Evolutionary conservation across 2,797 vertebrate species (phyloP).

Genomic region (Gallirallus australis): DNA sequence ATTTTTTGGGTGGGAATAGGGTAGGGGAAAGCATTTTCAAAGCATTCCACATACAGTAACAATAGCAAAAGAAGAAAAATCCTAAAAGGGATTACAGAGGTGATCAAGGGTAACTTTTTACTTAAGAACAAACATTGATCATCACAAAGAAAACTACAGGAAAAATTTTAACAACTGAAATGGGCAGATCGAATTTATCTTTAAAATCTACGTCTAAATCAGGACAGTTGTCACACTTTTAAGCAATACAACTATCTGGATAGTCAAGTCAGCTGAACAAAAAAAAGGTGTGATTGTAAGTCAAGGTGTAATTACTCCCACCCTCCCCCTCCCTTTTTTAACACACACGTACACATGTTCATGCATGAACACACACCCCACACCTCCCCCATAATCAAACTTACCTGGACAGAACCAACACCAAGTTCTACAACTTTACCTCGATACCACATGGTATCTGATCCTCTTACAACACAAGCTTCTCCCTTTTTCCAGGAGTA

Average conservation of each 20-base stretch:
- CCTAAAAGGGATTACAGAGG: background rate
- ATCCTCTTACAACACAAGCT: constrained; percentile 89
- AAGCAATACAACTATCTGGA: background rate
- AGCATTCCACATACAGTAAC: background rate
- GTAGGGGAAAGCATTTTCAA: background rate
- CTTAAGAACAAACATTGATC: background rate
- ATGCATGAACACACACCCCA: background rate
- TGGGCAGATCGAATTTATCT: fast-evolving
- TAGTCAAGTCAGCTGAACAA: background rate
- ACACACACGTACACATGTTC: fast-evolving
- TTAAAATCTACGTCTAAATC: background rate
- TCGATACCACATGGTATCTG: constrained; percentile 91
- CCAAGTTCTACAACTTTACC: constrained; percentile 86
- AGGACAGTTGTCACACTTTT: background rate
- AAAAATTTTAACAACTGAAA: background rate
- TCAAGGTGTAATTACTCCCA: background rate
- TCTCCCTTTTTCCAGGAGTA: constrained; percentile 89
- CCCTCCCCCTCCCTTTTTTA: background rate
- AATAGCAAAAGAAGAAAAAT: background rate
- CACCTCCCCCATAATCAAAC: background rate
- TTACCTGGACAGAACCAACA: constrained; percentile 84
- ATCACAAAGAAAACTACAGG: background rate
- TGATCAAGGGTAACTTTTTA: background rate
- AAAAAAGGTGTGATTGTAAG: background rate
- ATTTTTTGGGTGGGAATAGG: background rate